phyloP scores from a whole-genome alignment of 1,140 invertebrate species.

The Micrasema minimum region DNA sequence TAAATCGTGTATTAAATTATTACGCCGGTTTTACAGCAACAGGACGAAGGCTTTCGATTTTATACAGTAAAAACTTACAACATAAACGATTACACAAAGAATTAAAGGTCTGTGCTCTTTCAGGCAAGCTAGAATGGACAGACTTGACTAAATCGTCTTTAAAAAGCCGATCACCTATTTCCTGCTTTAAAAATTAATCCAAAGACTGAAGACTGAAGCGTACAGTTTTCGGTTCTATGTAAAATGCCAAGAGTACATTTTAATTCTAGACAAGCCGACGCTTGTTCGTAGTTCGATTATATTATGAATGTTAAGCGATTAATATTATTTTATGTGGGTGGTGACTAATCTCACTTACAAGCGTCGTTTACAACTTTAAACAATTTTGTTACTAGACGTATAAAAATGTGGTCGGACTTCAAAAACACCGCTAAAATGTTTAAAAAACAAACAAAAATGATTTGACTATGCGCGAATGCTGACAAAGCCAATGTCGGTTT shows the following conservation, averaged over 20 bases:
- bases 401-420: no score
- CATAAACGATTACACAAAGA: constrained; percentile 9
- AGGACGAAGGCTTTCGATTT: constrained; percentile 16
- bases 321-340: constrained; percentile 7
- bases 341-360: background rate
- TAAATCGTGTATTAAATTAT: background rate
- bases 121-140: background rate
- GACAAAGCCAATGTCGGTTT: no score
- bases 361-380: background rate
- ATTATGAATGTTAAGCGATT: background rate
- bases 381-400: no score
- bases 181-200: background rate
- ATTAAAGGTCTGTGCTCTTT: constrained; percentile 17
- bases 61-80: background rate
- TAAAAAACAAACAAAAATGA: no score
- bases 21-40: background rate
- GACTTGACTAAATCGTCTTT: background rate
- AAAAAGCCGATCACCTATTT: constrained; percentile 20
- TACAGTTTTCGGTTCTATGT: background rate
- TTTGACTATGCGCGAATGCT: no score
- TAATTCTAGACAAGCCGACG: background rate
- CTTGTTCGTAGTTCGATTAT: background rate
- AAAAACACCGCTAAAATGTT: no score
- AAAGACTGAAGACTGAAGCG: background rate
- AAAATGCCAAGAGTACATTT: background rate